Conservation (phyloP, 2,888 invertebrate species). For the Cephus spinipes region DNA sequence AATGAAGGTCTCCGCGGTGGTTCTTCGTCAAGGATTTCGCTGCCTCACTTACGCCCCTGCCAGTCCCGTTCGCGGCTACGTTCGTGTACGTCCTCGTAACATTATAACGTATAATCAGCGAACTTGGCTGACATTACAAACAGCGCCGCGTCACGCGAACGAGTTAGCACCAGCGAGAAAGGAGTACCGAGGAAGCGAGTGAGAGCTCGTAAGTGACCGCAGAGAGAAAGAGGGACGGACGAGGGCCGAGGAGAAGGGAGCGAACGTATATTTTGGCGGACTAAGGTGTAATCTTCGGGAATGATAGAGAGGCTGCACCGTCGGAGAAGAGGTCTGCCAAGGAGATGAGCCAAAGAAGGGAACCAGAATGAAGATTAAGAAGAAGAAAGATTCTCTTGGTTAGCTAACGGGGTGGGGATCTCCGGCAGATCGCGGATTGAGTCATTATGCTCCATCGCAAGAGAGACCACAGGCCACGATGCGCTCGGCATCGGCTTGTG, state of each 20-base stretch:
- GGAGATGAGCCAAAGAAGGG: constrained; percentile 18
- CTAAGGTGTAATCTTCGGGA: constrained; percentile 16
- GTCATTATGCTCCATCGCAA: constrained; percentile 64
- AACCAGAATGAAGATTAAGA: constrained; percentile 27
- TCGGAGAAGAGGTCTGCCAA: constrained; percentile 1
- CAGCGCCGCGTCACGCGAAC: constrained; percentile 46
- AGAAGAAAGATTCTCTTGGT: constrained; percentile 40
- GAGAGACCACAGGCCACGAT: constrained; percentile 63
- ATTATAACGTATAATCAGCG: constrained; percentile 38
- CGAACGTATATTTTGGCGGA: constrained; percentile 27
- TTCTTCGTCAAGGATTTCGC: background rate
- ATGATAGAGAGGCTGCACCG: constrained; percentile 22
- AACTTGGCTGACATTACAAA: constrained; percentile 37
- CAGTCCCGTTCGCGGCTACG: background rate
- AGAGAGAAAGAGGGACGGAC: constrained; percentile 1
- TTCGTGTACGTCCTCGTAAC: constrained; percentile 43
- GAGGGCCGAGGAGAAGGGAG: constrained; percentile 34
- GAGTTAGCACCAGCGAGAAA: constrained; percentile 35
- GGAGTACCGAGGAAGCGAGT: constrained; percentile 8
- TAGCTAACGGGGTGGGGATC: constrained; percentile 40
- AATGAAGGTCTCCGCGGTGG: background rate
- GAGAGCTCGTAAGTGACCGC: constrained; percentile 13
- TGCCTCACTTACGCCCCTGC: background rate
- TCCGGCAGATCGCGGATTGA: constrained; percentile 64
- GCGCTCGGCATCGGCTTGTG: constrained; percentile 60